These are phyloP conservation scores for Manis javanica DNA, from an alignment of 2,797 vertebrate species.

Conservation along the genomic window DNA sequence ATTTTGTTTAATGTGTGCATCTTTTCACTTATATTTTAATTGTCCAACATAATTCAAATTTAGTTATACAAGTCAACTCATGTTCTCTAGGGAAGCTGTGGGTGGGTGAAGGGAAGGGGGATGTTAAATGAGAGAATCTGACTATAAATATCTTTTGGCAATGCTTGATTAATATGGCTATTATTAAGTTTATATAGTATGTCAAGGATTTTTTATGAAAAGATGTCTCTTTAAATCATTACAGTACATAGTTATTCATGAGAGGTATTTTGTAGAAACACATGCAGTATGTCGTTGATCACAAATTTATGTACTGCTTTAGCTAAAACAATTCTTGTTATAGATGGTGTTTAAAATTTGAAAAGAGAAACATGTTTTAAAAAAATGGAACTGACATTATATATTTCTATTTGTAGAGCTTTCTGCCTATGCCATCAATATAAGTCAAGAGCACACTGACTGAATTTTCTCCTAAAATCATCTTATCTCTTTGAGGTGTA, in stretches of 20 bases:
- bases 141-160: constrained; percentile 67
- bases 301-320: constrained; percentile 64
- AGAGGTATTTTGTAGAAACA: constrained; percentile 63
- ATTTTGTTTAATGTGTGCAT: neutral
- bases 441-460: neutral
- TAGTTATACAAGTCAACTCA: neutral
- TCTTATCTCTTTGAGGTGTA: neutral
- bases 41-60: neutral
- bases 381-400: constrained; percentile 51
- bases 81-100: neutral
- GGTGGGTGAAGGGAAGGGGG: neutral
- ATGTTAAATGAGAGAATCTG: constrained; percentile 45
- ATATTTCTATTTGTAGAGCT: constrained; percentile 63
- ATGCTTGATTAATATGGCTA: constrained; percentile 62
- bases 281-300: constrained; percentile 64
- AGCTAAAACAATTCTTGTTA: constrained; percentile 57
- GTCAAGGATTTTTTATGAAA: constrained; percentile 68
- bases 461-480: neutral
- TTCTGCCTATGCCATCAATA: constrained; percentile 29
- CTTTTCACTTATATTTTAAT: constrained; percentile 31
- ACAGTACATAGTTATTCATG: constrained; percentile 70
- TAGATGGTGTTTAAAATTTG: constrained; percentile 61
- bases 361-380: constrained; percentile 55
- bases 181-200: constrained; percentile 70
- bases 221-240: constrained; percentile 72